Conservation (phyloP, 2,888 invertebrate species). For the Netelia virgata region DNA sequence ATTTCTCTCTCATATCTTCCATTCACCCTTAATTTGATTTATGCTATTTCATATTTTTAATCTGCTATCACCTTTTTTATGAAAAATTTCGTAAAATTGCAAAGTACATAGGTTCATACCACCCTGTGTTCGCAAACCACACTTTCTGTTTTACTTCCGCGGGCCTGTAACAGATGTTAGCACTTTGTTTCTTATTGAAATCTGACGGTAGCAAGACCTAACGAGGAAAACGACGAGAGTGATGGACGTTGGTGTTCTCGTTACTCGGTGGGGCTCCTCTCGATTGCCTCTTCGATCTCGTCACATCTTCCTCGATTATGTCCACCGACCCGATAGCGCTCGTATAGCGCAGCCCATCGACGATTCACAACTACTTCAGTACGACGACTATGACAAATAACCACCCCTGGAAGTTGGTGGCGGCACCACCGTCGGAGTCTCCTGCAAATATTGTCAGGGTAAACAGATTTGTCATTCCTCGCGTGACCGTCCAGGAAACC, state of each 20-base stretch:
- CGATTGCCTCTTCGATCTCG: not conserved
- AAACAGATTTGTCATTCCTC: constrained; percentile 78
- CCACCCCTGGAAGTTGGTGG: constrained; percentile 39
- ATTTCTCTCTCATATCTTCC: no score
- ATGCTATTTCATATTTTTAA: no score
- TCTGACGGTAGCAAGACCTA: not conserved
- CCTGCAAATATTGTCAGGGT: constrained; percentile 73
- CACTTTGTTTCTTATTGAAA: not conserved
- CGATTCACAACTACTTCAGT: constrained; percentile 19
- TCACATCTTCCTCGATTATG: not conserved
- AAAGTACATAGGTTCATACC: no score
- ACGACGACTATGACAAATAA: constrained; percentile 72
- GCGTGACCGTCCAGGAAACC: constrained; percentile 60
- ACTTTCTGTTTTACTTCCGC: no score
- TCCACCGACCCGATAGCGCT: not conserved
- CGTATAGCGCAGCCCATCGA: not conserved
- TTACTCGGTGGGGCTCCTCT: not conserved
- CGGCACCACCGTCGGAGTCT: constrained; percentile 35
- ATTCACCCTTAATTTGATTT: no score
- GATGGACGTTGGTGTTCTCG: not conserved
- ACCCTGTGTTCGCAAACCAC: no score
- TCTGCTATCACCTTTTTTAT: no score
- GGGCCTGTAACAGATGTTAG: not conserved
- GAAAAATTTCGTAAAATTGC: no score
- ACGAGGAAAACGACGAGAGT: not conserved